These are phyloP conservation scores for Gandaritis pyraliata DNA, from an alignment of 2,888 invertebrate species.

Conservation along the genomic window DNA sequence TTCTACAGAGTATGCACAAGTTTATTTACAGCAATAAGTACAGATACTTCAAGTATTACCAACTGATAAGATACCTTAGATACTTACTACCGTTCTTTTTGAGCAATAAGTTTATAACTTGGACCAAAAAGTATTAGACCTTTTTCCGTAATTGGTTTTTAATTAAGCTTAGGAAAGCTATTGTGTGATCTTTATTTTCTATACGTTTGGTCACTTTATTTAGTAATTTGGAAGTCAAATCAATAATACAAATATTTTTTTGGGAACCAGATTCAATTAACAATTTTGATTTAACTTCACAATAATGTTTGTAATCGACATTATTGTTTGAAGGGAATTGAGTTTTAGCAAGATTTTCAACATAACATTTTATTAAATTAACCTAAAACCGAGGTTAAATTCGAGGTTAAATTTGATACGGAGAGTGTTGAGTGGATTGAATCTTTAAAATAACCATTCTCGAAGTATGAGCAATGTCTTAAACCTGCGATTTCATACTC, in stretches of 20 bases:
- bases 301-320: slow-evolving; percentile 19
- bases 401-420: slow-evolving; percentile 20
- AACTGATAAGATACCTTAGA: too few species aligned
- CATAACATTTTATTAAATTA: slow-evolving; percentile 24
- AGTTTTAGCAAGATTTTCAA: slow-evolving; percentile 21
- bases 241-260: too few species aligned
- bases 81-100: too few species aligned
- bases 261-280: neutral
- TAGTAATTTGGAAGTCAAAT: neutral
- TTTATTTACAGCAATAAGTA: too few species aligned
- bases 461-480: too few species aligned
- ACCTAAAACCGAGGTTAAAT: slow-evolving; percentile 30
- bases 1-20: too few species aligned
- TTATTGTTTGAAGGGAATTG: neutral
- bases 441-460: too few species aligned
- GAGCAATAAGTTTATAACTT: slow-evolving; percentile 6
- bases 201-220: neutral
- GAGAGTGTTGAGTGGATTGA: too few species aligned
- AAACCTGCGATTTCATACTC: too few species aligned
- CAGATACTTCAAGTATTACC: too few species aligned
- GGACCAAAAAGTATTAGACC: slow-evolving; percentile 7
- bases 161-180: slow-evolving; percentile 1
- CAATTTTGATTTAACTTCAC: slow-evolving; percentile 15
- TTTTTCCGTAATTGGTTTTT: slow-evolving; percentile 12
- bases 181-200: neutral